phyloP scores from a whole-genome alignment of 2,888 invertebrate species.

The Tubulanus polymorphus region DNA sequence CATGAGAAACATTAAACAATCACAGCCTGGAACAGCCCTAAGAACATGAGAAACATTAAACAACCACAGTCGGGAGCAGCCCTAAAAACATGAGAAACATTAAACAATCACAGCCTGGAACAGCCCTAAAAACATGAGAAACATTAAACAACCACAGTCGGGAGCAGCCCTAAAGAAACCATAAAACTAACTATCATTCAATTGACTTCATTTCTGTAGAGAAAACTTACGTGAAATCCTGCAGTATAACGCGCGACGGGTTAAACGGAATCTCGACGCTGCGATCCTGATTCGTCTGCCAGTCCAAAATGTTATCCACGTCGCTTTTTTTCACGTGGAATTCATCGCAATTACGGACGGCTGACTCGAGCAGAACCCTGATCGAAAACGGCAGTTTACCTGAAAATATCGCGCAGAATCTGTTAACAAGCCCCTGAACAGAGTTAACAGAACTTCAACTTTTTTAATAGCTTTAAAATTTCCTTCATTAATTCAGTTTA shows the following conservation, averaged over 20 bases:
- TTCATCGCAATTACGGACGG: slow-evolving; percentile 92
- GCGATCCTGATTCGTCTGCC: slow-evolving; percentile 71
- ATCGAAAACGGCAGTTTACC: slow-evolving; percentile 79
- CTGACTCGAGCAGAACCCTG: slow-evolving; percentile 88
- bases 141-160: too few relatives aligned
- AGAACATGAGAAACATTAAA: too few relatives aligned
- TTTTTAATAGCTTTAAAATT: too few relatives aligned
- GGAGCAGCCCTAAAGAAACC: not conserved
- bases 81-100: slow-evolving; percentile 58
- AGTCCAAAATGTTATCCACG: slow-evolving; percentile 81
- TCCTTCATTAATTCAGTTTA: too few relatives aligned
- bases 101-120: not conserved
- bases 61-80: slow-evolving; percentile 98
- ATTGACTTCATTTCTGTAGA: too few relatives aligned
- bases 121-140: too few relatives aligned
- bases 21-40: too few relatives aligned
- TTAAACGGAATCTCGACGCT: slow-evolving; percentile 93
- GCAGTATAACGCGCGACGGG: slow-evolving; percentile 91
- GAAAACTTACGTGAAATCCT: slow-evolving; percentile 64
- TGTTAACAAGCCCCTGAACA: too few relatives aligned
- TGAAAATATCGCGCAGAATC: too few relatives aligned
- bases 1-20: too few relatives aligned
- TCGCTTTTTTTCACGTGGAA: slow-evolving; percentile 77
- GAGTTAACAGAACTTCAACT: too few relatives aligned
- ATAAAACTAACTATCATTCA: not conserved